Evolutionary conservation across 1,140 invertebrate species (phyloP), one percentile per base, ranked within the genome.

Genomic region (Sesamia nonagrioides): DNA sequence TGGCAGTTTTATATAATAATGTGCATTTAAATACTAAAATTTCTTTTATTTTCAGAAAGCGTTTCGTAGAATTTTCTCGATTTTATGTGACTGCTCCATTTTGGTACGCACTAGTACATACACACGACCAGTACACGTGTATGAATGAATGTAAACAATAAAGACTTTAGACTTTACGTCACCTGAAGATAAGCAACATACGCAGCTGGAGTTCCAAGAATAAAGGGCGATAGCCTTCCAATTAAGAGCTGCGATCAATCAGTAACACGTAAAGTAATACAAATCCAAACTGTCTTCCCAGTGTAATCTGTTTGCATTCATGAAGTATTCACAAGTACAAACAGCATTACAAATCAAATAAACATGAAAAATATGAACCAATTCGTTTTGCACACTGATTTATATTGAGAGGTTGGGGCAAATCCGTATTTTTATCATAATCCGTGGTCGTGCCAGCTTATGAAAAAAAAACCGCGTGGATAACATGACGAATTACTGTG

Each of bases 401-500:
- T 75, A 63, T 37, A 75, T 52, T 63, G 42, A 63, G 27, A 2
- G 73, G 40, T 63, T 63, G 56, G 40, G 63, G 58, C 58, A 58
- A 75, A 75, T 61, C 73, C 73, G 37, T 75, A 63, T 27, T 75
- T 75, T 75, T 42, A 75, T 63, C 40, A 35, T 63, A 75, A 61
- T 75, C 58, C 35, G 33, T 50, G 58, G 63, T 45, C 58, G 58
- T 61, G 73, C 73, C 33, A 69, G 66, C 50, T 69, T 21, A 69
- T 50, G 72, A 60, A 74, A 75, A 75, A n/a, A 75, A 27, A 75
- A 75, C 66, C 27, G 73, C 58, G 42, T 50, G 73, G 58, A 60
- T 75, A 75, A 75, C 73, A 75, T 81, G 80, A 78, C 76, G 80
- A 75, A 81, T 81, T 81, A 86, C 81, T 84, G 74, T 80, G 76